Conservation (phyloP, 2,888 invertebrate species). For the Iselma pallidipennis region DNA sequence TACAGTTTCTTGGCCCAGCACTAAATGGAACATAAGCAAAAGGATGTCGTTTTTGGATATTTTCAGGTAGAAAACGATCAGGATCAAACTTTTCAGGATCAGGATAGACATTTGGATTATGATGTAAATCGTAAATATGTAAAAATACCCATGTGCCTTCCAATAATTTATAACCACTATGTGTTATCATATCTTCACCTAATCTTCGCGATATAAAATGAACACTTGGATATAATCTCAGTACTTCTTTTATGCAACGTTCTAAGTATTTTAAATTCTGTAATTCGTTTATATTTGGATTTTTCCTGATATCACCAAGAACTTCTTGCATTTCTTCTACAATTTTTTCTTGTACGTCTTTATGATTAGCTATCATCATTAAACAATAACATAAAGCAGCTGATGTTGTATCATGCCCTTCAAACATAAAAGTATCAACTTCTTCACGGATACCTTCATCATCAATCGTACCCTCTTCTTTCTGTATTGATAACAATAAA, state of each 20-base stretch:
- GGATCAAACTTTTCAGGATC: too few species aligned
- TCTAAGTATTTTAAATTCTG: conserved; percentile 50
- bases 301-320: conserved; percentile 21
- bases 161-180: conserved; percentile 55
- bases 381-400: conserved; percentile 28
- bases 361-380: conserved; percentile 26
- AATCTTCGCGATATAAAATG: conserved; percentile 46
- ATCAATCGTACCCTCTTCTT: conserved; percentile 56
- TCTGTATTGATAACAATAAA: conserved; percentile 59
- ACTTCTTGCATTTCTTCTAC: conserved; percentile 33
- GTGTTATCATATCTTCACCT: conserved; percentile 36
- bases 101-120: conserved; percentile 66
- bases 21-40: conserved; percentile 70
- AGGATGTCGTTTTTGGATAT: conserved; percentile 60
- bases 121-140: conserved; percentile 66
- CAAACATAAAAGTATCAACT: too few species aligned
- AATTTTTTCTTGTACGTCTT: conserved; percentile 32
- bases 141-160: conserved; percentile 59
- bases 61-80: too few species aligned
- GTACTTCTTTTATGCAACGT: conserved; percentile 49
- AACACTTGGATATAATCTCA: conserved; percentile 51
- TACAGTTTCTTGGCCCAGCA: conserved; percentile 69
- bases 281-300: conserved; percentile 44
- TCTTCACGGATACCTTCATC: conserved; percentile 62
- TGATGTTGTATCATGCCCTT: conserved; percentile 56